Conservation (phyloP, 2,113 vertebrate species). For the Pantherophis guttatus region DNA sequence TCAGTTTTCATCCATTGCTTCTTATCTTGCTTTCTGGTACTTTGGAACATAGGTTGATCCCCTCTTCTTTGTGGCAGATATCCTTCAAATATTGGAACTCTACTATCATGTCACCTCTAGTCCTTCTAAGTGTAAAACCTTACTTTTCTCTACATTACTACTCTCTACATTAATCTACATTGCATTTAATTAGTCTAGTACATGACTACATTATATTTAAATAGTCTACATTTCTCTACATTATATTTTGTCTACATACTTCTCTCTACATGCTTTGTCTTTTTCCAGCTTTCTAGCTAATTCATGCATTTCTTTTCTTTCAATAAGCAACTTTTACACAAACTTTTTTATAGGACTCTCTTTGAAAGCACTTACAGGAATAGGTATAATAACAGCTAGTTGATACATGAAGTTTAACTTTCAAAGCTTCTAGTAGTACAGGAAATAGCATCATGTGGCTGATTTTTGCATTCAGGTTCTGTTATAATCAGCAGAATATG, state of each 20-base stretch:
- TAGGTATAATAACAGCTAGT: not conserved
- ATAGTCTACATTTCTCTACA: not conserved
- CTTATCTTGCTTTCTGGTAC: not conserved
- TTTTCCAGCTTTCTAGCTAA: not conserved
- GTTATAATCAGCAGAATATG: not conserved
- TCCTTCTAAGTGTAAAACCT: too few relatives aligned
- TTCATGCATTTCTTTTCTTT: not conserved
- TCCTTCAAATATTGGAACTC: not conserved
- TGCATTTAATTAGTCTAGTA: not conserved
- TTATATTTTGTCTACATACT: not conserved
- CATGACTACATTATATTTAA: not conserved
- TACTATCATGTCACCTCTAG: too few relatives aligned
- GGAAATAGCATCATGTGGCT: not conserved
- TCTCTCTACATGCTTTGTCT: not conserved
- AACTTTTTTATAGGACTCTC: not conserved
- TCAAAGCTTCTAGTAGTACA: not conserved
- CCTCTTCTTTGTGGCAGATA: not conserved
- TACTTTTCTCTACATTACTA: not conserved
- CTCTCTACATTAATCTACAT: not conserved
- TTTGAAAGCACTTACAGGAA: not conserved
- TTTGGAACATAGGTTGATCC: not conserved
- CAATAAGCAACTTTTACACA: not conserved
- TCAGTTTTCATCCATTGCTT: not conserved
- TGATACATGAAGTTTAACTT: not conserved
- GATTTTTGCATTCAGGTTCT: not conserved